Percentiles rank a stretch among this genome's conserved stretches.
Evolutionary conservation across 2,888 invertebrate genomes (phyloP).

Genomic region (Stenchaetothrips biformis): DNA sequence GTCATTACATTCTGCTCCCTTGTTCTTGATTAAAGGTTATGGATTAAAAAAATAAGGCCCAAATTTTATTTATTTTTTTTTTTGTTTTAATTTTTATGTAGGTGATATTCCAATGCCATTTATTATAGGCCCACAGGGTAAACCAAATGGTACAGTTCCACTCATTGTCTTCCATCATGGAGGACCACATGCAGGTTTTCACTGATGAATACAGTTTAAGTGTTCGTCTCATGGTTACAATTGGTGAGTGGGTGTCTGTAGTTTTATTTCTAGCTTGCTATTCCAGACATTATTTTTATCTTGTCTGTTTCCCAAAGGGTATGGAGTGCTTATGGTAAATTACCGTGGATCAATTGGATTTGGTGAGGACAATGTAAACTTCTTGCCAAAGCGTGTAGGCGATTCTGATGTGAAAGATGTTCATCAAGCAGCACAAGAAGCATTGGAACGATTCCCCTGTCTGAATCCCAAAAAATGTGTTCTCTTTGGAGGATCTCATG

Average conservation of each 20-base stretch:
- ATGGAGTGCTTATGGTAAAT: conserved; percentile 62
- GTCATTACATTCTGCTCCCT: conserved; percentile 27
- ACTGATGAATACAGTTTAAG: conserved; percentile 59
- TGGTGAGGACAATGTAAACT: conserved; percentile 66
- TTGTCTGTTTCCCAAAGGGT: conserved; percentile 51
- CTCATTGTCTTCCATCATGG: conserved; percentile 76
- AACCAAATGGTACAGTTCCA: conserved; percentile 53
- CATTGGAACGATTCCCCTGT: conserved; percentile 52
- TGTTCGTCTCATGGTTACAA: conserved; percentile 37
- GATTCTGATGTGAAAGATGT: conserved; percentile 76
- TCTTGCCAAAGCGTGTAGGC: conserved; percentile 68
- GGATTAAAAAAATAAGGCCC: neutral
- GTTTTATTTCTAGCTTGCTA: neutral
- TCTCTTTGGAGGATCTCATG: conserved; percentile 83
- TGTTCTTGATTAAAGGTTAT: neutral
- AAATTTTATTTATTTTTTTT: neutral
- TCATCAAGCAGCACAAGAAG: conserved; percentile 58
- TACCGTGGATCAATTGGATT: conserved; percentile 74
- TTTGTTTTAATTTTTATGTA: too few relatives aligned
- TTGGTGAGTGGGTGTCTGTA: conserved; percentile 31
- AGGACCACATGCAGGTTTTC: conserved; percentile 70
- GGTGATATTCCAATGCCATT: conserved; percentile 60
- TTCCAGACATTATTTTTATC: neutral
- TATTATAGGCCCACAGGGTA: conserved; percentile 57
- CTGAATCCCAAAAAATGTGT: conserved; percentile 59